phyloP scores from a whole-genome alignment of 1,140 invertebrate species.

The Bathynomus jamesi region DNA sequence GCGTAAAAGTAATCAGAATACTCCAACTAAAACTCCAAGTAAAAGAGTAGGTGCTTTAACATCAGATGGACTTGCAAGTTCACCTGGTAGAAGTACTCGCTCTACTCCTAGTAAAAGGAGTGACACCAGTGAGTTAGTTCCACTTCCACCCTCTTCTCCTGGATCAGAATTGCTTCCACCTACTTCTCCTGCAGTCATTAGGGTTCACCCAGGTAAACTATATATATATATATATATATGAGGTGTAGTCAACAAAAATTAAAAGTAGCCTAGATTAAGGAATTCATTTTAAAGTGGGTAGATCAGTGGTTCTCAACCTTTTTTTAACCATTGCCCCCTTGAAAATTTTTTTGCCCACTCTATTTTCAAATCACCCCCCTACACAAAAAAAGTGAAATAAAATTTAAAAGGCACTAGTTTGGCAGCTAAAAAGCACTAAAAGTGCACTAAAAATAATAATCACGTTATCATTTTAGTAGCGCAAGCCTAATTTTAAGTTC shows the following conservation, averaged over 20 bases:
- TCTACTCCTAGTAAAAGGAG: conserved; percentile 30
- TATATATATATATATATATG: background rate
- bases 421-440: too few relatives aligned
- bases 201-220: conserved; percentile 21
- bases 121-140: conserved; percentile 36
- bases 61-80: background rate
- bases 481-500: too few relatives aligned
- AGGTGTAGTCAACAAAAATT: background rate
- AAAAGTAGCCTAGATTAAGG: background rate
- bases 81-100: conserved; percentile 21
- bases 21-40: background rate
- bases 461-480: too few relatives aligned
- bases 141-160: conserved; percentile 40
- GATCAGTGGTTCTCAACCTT: too few relatives aligned
- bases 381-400: too few relatives aligned
- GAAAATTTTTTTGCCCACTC: too few relatives aligned
- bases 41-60: background rate
- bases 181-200: conserved; percentile 38
- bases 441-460: too few relatives aligned
- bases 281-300: background rate
- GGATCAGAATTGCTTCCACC: conserved; percentile 40
- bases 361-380: too few relatives aligned
- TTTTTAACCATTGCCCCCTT: too few relatives aligned
- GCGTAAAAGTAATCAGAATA: too few relatives aligned
- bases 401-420: too few relatives aligned